Conservation (phyloP, 1,140 invertebrate genomes). For the Muscidifurax raptorellus region DNA sequence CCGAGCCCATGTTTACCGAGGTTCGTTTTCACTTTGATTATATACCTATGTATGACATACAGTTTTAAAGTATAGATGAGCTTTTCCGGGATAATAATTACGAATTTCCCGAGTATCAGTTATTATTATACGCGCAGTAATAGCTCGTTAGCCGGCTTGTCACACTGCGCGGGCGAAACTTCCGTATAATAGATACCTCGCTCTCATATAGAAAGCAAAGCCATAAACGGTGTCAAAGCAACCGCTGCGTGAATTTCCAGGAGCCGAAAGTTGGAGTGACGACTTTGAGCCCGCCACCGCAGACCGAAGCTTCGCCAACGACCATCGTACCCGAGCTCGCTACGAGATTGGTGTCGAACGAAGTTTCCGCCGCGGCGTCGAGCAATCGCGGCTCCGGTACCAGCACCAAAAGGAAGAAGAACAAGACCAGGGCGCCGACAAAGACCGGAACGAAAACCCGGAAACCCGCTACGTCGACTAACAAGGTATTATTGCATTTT, state of each 20-base stretch:
- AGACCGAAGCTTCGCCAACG: neutral
- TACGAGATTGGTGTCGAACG: constrained; percentile 52
- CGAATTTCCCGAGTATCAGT: neutral
- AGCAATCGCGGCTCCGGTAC: constrained; percentile 61
- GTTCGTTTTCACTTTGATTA: neutral
- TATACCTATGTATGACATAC: neutral
- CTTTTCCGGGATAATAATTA: neutral
- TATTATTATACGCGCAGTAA: no score
- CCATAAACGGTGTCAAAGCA: neutral
- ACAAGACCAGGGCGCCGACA: constrained; percentile 53
- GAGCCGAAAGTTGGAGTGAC: neutral
- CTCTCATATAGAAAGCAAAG: no score
- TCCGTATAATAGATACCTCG: no score
- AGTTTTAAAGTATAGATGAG: neutral
- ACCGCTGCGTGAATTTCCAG: constrained; percentile 14
- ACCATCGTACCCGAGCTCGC: constrained; percentile 7
- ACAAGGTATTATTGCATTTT: no score
- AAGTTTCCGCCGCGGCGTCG: constrained; percentile 62
- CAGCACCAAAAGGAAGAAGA: constrained; percentile 33
- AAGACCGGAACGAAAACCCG: constrained; percentile 56
- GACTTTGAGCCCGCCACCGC: neutral
- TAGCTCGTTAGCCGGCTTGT: no score
- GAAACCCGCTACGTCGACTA: constrained; percentile 47
- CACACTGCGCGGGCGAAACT: no score
- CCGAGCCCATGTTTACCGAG: constrained; percentile 7